Percentiles rank a stretch among this genome's conserved stretches.
Conservation (phyloP, 2,888 invertebrate genomes). For the Eupeodes luniger region DNA sequence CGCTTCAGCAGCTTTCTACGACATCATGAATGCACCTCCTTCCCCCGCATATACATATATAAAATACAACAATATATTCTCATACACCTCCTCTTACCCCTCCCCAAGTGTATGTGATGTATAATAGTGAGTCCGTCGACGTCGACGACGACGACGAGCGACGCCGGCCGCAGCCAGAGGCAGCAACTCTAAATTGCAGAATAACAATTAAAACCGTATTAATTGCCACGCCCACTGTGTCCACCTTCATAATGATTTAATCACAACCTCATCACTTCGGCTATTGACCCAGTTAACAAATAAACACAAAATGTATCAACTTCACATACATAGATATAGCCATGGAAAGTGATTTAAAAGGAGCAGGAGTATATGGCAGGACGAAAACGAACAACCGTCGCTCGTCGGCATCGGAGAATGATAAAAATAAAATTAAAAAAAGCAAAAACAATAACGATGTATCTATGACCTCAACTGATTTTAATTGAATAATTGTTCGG, state of each 20-base stretch:
- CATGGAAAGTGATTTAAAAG: background rate
- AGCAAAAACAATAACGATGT: constrained; percentile 49
- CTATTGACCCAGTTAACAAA: constrained; percentile 71
- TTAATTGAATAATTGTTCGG: constrained; percentile 75
- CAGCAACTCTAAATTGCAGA: constrained; percentile 39
- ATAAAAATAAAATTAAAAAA: background rate
- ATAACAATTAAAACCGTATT: constrained; percentile 69
- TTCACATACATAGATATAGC: background rate
- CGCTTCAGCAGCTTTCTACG: constrained; percentile 25
- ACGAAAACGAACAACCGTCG: background rate
- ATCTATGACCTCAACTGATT: constrained; percentile 73
- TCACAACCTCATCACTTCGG: constrained; percentile 70
- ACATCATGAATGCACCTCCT: background rate
- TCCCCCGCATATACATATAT: too few species aligned
- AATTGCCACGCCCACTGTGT: constrained; percentile 61
- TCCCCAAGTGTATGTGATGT: too few species aligned
- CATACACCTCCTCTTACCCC: too few species aligned
- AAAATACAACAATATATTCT: too few species aligned
- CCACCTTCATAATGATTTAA: constrained; percentile 67
- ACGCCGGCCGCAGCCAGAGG: background rate
- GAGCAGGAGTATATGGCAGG: background rate
- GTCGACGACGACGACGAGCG: too few species aligned
- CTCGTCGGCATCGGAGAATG: background rate
- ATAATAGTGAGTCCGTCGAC: background rate
- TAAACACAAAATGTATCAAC: constrained; percentile 43